Percentiles rank a stretch among this genome's conserved stretches.
Conservation (phyloP, 2,113 vertebrate genomes). For the Rhinoptilus africanus region DNA sequence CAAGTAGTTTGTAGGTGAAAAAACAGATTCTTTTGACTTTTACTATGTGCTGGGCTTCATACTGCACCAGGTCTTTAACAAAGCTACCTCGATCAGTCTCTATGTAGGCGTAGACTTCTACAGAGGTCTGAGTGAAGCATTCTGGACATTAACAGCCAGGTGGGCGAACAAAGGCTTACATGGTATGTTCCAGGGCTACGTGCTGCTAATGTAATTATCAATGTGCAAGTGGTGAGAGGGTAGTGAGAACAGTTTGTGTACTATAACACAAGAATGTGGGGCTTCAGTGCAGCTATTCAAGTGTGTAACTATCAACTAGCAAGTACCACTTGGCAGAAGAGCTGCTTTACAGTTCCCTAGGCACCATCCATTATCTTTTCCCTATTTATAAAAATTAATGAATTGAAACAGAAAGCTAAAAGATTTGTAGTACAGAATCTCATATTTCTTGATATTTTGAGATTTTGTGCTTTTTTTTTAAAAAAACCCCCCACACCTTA, state of each 20-base stretch:
- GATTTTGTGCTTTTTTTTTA: neutral
- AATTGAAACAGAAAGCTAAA: slow-evolving; percentile 26
- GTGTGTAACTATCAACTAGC: neutral
- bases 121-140: neutral
- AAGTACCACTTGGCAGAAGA: neutral
- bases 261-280: neutral
- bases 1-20: neutral
- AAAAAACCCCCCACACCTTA: neutral
- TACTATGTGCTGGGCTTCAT: neutral
- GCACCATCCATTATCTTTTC: neutral
- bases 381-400: slow-evolving; percentile 40
- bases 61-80: neutral
- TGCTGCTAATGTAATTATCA: neutral
- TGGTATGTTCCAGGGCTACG: neutral
- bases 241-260: neutral
- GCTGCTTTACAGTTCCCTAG: neutral
- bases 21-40: neutral
- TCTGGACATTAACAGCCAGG: neutral
- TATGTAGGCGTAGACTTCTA: neutral
- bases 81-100: neutral
- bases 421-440: neutral
- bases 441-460: slow-evolving; percentile 10
- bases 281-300: neutral
- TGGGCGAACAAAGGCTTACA: neutral
- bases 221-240: neutral